These are phyloP conservation scores for Empidonax traillii DNA, from an alignment of 2,113 vertebrate species.

Conservation along the genomic window DNA sequence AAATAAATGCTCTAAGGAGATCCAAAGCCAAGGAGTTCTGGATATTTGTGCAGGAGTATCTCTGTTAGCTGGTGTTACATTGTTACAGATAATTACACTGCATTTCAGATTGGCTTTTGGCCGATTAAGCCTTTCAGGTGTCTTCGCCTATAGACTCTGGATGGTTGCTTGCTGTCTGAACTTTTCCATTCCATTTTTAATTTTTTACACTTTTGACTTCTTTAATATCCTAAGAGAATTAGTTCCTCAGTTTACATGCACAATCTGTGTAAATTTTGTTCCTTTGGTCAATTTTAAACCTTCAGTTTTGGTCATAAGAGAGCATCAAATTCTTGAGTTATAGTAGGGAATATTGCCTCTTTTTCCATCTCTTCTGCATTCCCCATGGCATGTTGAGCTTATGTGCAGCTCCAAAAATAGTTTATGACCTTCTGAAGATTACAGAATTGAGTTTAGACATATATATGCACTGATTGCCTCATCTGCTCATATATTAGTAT, in stretches of 20 bases:
- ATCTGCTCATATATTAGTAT: neutral
- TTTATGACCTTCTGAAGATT: neutral
- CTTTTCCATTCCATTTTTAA: neutral
- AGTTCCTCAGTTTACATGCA: neutral
- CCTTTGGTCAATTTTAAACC: neutral
- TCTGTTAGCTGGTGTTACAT: neutral
- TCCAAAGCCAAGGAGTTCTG: neutral
- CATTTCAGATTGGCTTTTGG: neutral
- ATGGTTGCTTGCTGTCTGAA: neutral
- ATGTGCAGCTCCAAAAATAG: neutral
- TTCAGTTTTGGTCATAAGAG: neutral
- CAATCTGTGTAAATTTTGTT: neutral
- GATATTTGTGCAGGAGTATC: neutral
- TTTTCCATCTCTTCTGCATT: neutral
- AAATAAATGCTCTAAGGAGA: neutral
- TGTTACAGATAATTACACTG: neutral
- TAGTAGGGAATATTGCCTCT: neutral
- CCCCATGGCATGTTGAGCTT: neutral
- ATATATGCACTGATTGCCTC: neutral
- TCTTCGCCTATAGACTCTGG: neutral
- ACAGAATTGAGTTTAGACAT: too few species aligned
- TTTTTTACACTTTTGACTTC: neutral
- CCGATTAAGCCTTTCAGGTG: neutral
- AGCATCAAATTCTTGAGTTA: neutral
- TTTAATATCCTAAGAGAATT: neutral